Conservation (phyloP, 1,140 invertebrate genomes). For the Araneus ventricosus region DNA sequence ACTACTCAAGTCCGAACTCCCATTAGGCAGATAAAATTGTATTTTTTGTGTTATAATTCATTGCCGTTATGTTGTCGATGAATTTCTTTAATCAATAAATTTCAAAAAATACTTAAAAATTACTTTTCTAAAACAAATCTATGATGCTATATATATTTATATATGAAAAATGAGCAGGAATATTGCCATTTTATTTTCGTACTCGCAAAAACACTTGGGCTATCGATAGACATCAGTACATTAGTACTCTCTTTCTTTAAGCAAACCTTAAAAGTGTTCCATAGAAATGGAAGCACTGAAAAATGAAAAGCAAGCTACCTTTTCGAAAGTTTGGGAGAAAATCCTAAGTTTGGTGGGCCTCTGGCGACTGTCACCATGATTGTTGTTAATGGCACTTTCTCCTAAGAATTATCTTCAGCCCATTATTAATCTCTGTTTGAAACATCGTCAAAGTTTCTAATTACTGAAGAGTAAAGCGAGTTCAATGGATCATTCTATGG, state of each 20-base stretch:
- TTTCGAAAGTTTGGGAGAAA: slow-evolving; percentile 39
- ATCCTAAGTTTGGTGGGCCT: slow-evolving; percentile 41
- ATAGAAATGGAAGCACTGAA: slow-evolving; percentile 31
- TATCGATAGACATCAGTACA: background rate
- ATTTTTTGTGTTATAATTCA: no score
- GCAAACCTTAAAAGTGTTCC: background rate
- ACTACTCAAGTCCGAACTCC: no score
- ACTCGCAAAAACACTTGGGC: no score
- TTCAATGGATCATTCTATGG: slow-evolving; percentile 52
- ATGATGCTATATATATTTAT: no score
- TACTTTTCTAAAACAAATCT: no score
- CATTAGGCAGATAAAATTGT: no score
- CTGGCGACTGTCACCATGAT: slow-evolving; percentile 69
- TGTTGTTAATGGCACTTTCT: slow-evolving; percentile 74
- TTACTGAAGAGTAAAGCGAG: slow-evolving; percentile 64
- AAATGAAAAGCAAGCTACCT: slow-evolving; percentile 57
- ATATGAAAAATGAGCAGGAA: no score
- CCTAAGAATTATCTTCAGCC: slow-evolving; percentile 70
- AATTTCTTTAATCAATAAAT: no score
- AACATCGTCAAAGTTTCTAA: slow-evolving; percentile 75
- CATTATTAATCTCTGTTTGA: slow-evolving; percentile 75
- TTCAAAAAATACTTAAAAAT: no score
- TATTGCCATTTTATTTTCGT: no score
- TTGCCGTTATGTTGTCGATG: no score
- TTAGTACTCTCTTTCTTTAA: background rate